Conservation (phyloP, 2,888 invertebrate species). For the Eugnorisma glareosa region DNA sequence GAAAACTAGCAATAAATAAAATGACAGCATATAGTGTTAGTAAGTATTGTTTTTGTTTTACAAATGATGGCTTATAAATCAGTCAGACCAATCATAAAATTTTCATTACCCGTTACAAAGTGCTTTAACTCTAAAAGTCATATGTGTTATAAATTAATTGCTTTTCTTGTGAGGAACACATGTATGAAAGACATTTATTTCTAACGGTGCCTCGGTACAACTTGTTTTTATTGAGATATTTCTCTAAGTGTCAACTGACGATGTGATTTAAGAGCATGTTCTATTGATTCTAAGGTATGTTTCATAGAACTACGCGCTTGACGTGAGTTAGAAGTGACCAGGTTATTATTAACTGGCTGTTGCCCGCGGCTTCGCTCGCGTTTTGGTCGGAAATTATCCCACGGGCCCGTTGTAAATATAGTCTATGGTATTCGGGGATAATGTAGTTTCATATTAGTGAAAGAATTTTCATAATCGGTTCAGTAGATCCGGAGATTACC, state of each 20-base stretch:
- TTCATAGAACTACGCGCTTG: background rate
- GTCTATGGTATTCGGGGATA: no score
- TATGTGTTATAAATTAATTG: conserved; percentile 29
- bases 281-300: conserved; percentile 53
- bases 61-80: background rate
- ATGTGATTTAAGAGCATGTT: conserved; percentile 62
- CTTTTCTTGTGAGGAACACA: conserved; percentile 40
- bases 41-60: background rate
- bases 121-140: background rate
- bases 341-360: background rate
- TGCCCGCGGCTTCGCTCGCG: no score
- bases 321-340: conserved; percentile 25
- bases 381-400: no score
- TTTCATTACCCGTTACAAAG: conserved; percentile 5
- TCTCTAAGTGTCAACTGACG: conserved; percentile 68
- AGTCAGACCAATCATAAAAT: conserved; percentile 2
- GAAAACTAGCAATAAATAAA: background rate
- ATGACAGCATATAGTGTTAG: background rate
- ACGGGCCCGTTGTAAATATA: no score
- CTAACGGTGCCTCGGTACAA: conserved; percentile 74
- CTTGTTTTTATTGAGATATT: conserved; percentile 80
- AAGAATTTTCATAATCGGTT: no score
- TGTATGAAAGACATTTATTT: conserved; percentile 67
- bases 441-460: no score
- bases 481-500: no score